Evolutionary conservation across 2,888 invertebrate genomes (phyloP).

Genomic region (Hoplodrina ambigua): DNA sequence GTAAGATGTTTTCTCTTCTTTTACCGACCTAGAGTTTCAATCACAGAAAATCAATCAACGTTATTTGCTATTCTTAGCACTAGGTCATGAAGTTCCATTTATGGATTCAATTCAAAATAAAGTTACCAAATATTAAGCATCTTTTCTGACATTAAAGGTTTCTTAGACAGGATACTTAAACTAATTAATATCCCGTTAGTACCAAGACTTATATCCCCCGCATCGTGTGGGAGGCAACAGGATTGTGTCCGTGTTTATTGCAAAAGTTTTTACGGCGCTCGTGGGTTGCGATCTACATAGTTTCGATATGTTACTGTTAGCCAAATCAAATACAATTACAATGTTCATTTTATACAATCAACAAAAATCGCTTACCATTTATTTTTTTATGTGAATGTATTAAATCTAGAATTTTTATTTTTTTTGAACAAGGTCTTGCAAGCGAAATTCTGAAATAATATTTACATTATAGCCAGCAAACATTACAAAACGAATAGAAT

Average conservation of each 20-base stretch:
- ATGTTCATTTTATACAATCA: too few relatives aligned
- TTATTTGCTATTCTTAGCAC: too few relatives aligned
- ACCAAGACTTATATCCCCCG: constrained; percentile 24
- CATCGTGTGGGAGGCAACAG: constrained; percentile 63
- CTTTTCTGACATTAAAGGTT: constrained; percentile 1
- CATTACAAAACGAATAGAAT: constrained; percentile 26
- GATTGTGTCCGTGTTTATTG: constrained; percentile 62
- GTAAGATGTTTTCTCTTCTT: too few relatives aligned
- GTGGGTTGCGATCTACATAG: constrained; percentile 56
- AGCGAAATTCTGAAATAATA: constrained; percentile 15
- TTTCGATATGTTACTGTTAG: constrained; percentile 30
- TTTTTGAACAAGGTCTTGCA: background rate
- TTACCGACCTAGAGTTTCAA: too few relatives aligned
- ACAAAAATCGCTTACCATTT: background rate
- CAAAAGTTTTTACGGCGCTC: constrained; percentile 63
- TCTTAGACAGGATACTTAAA: background rate
- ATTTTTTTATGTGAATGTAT: too few relatives aligned
- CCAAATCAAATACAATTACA: constrained; percentile 16
- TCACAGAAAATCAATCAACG: too few relatives aligned
- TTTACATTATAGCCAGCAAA: constrained; percentile 16
- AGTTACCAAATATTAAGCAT: background rate
- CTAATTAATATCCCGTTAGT: constrained; percentile 21
- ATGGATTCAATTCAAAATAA: too few relatives aligned
- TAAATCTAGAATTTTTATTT: too few relatives aligned
- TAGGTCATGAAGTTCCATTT: too few relatives aligned